Evolutionary conservation across 2,888 invertebrate species (phyloP), one percentile per base, ranked within the genome.

Genomic region (Trichopoda pennipes): DNA sequence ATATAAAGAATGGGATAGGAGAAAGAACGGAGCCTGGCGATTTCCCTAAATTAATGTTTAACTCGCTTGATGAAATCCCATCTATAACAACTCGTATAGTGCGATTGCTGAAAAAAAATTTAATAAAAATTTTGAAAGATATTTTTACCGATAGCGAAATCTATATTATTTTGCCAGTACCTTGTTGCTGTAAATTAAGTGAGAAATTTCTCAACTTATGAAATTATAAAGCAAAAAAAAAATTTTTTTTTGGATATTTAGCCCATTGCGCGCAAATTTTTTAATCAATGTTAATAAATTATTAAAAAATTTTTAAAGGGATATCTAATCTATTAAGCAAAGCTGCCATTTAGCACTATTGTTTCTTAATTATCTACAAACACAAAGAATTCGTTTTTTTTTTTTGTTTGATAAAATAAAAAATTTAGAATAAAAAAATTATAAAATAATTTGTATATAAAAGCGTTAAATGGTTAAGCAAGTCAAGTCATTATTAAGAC

Each of bases 311-410:
- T 38, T 64, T 51, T 44, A 10, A 19, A 44, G 19, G 32, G n/a
- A n/a, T 56, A 44, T 56, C 68, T 68, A 68, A 68, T 68, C 68
- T 68, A 21, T 21, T 6, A 19, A 51, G 3, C 3, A 4, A 14
- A 7, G 8, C 17, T 44, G 3, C 3, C 28, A 1, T 21, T 58
- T 47, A 10, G 7, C 14, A 19, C 56, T 8, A 53, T 69, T 53
- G 4, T 17, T 69, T 23, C 6, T 16, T 7, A 23, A 47, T 69
- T 70, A 58, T 58, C 70, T 32, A 69, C 14, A 56, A 69, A 69
- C 8, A 68, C 21, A 38, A n/a, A 17, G 38, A 1, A 38, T 12
- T n/a, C n/a, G n/a, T n/a, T n/a, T n/a, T n/a, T n/a, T n/a, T n/a
- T n/a, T 7, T 23, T 28, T 12, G 17, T 28, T 55, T 28, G 8